Evolutionary conservation across 1,140 invertebrate genomes (phyloP), one percentile per base, ranked within the genome.

Genomic region (Aphelinus certus): DNA sequence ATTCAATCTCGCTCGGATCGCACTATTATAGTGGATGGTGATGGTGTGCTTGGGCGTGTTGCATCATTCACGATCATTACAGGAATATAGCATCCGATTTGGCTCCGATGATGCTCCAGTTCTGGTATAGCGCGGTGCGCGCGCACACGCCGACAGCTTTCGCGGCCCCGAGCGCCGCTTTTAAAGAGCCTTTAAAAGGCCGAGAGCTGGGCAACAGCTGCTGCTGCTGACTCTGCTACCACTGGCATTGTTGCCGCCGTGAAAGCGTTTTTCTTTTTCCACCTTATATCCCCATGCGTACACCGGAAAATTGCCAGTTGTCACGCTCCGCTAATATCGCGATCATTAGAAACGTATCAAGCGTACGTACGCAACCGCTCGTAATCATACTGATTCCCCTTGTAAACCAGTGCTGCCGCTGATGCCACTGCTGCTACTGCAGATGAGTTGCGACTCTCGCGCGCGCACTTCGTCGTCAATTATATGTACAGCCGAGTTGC

Each of bases 181-280:
- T 4, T 63, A 63, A 70, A 63, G 69, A 71, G 61, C 53, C 49
- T 56, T 46, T 72, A 72, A 72, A 58, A 58, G 46, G 47, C 26
- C 62, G 63, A 1, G n/a, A 26, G 6, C 10, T 57, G 26, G 26
- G 26, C 26, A 26, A 26, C 26, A 26, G 26, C 26, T 26, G 26
- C 26, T 26, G 4, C 51, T 53, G 51, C 51, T 53, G 51, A 9
- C 51, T 53, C 9, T 53, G 4, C 4, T 9, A 26, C 26, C 26
- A 26, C 26, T 26, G 26, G 26, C 26, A 26, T n/a, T 60, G 51
- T 60, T 3, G 49, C 45, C 61, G 7, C 57, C 42, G 67, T 74
- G 66, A 69, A 74, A 74, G 60, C 73, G 73, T 74, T 74, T 67
- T 76, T 67, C 73, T 65, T 74, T 74, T 67, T 76, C 62, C 42